Evolutionary conservation across 2,797 vertebrate species (phyloP).

Genomic region (Moxostoma hubbsi): DNA sequence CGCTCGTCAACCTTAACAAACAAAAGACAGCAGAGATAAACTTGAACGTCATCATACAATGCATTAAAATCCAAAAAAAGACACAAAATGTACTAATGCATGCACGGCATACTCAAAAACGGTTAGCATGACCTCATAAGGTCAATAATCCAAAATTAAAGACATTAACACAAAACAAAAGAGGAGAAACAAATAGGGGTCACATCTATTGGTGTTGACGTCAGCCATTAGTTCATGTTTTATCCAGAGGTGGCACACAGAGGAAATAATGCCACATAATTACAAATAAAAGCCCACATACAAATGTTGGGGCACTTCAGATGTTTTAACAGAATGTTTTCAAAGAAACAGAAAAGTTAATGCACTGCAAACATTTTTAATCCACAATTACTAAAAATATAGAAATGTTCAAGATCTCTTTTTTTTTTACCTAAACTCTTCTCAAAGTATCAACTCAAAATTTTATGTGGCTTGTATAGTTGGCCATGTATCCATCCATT

Average conservation of each 20-base stretch:
- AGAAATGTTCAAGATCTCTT: background rate
- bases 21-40: background rate
- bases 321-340: background rate
- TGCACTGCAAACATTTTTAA: background rate
- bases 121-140: background rate
- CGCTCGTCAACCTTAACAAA: constrained; percentile 91
- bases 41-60: background rate
- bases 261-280: background rate
- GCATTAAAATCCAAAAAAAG: constrained; percentile 7
- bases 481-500: no score
- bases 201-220: background rate
- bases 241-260: background rate
- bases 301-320: background rate
- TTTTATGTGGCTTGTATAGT: no score
- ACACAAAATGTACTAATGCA: background rate
- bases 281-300: background rate
- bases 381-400: background rate
- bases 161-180: background rate
- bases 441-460: no score
- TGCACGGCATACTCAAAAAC: background rate
- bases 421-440: no score
- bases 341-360: background rate
- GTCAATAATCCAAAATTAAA: background rate
- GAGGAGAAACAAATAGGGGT: background rate
- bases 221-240: background rate